A percentile compares a stretch with the other conserved stretches of the same genome.
These are phyloP conservation scores for Eulemur rubriventer DNA, from an alignment of 2,797 vertebrate genomes.

Conservation along the genomic window DNA sequence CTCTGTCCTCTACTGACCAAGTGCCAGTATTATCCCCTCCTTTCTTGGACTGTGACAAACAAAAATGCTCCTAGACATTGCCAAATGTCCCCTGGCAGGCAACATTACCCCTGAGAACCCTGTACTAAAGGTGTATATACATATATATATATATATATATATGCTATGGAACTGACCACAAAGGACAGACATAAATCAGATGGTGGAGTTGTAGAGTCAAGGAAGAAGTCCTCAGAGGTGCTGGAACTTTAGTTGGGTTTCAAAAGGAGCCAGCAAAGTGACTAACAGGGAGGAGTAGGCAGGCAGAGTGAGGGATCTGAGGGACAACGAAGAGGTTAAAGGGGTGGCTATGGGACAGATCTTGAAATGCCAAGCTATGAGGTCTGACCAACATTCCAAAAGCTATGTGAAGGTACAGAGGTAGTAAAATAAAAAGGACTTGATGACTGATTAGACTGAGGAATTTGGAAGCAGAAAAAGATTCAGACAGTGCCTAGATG, in stretches of 20 bases:
- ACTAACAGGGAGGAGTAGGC: background rate
- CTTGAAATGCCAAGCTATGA: background rate
- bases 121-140: background rate
- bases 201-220: background rate
- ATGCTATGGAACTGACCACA: background rate
- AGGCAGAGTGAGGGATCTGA: background rate
- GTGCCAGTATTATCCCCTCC: background rate
- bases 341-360: background rate
- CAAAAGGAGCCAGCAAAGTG: background rate
- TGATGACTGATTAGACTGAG: background rate
- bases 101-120: background rate
- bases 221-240: background rate
- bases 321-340: background rate
- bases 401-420: background rate
- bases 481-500: background rate
- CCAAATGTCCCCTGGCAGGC: background rate
- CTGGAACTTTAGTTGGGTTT: background rate
- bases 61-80: background rate
- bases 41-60: background rate
- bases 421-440: slow-evolving; percentile 19
- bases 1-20: background rate
- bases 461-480: background rate
- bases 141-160: background rate
- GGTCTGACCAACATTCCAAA: background rate
- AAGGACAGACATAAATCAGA: background rate